Evolutionary conservation across 2,797 vertebrate genomes (phyloP).

Genomic region (Sandelia bainsii): DNA sequence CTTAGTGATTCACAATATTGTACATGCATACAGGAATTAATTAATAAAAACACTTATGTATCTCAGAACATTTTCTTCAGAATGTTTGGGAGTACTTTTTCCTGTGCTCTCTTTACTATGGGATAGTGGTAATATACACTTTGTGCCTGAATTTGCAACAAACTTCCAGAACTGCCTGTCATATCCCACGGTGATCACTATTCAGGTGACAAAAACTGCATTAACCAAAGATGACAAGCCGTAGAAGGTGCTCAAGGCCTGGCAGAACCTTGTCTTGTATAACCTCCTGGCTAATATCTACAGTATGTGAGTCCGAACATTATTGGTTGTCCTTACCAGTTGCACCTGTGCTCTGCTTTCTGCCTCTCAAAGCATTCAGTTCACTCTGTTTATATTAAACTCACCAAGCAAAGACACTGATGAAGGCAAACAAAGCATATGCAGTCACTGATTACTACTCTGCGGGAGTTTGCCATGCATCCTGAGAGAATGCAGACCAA

Average conservation of each 20-base stretch:
- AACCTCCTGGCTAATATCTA: neutral
- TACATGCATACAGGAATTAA: neutral
- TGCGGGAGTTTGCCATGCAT: neutral
- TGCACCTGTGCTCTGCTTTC: neutral
- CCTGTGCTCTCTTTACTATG: neutral
- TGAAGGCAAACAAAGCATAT: slow-evolving; percentile 12
- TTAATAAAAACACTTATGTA: neutral
- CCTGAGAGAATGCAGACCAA: neutral
- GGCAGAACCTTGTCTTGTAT: slow-evolving; percentile 9
- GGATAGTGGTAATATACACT: neutral
- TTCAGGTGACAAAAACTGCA: slow-evolving; percentile 16
- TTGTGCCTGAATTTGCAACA: neutral
- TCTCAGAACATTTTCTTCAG: neutral
- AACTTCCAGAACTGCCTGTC: slow-evolving; percentile 12
- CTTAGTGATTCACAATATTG: neutral
- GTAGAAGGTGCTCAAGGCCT: slow-evolving; percentile 11
- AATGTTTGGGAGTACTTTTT: neutral
- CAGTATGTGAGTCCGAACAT: slow-evolving; percentile 3
- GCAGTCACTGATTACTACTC: neutral
- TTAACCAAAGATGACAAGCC: slow-evolving; percentile 14
- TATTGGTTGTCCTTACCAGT: neutral
- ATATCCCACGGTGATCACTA: neutral
- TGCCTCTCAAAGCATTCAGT: neutral
- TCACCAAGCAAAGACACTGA: neutral
- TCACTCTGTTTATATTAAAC: neutral